Percentiles rank a stretch among this genome's conserved stretches.
Evolutionary conservation across 2,888 invertebrate genomes (phyloP).

Genomic region (Drosophila aldrichi): DNA sequence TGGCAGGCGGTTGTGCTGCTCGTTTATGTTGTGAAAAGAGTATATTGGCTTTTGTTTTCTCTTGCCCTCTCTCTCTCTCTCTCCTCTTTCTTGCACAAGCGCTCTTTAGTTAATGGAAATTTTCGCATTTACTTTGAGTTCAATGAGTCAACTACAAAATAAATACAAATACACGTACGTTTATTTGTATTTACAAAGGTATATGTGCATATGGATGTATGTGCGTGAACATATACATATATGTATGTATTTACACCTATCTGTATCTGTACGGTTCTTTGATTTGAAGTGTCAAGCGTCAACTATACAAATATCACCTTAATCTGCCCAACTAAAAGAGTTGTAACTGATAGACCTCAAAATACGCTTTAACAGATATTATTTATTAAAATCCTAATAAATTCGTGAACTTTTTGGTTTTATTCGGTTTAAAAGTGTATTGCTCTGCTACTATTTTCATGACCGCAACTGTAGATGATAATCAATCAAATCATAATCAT

Average conservation of each 20-base stretch:
- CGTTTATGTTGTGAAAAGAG: neutral
- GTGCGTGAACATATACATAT: neutral
- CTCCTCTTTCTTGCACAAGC: neutral
- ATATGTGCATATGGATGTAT: neutral
- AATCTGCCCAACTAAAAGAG: conserved; percentile 20
- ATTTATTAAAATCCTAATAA: no score
- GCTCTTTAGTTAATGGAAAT: neutral
- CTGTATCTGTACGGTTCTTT: neutral
- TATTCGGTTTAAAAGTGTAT: no score
- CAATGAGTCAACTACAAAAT: conserved; percentile 5
- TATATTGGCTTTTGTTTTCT: neutral
- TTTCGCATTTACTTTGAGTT: conserved; percentile 1
- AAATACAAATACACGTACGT: neutral
- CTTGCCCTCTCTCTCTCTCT: neutral
- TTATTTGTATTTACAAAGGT: neutral
- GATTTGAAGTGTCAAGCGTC: conserved; percentile 22
- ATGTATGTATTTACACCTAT: no score
- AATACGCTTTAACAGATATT: neutral
- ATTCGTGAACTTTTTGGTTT: no score
- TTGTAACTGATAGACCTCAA: neutral
- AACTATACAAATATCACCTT: conserved; percentile 26
- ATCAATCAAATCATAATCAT: conserved; percentile 5
- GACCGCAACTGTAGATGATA: neutral
- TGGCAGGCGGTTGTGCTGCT: neutral
- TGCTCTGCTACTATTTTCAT: no score